A percentile compares a stretch with the other conserved stretches of the same genome.
Evolutionary conservation across 2,888 invertebrate species (phyloP).

Genomic region (Netelia fuscicornis): DNA sequence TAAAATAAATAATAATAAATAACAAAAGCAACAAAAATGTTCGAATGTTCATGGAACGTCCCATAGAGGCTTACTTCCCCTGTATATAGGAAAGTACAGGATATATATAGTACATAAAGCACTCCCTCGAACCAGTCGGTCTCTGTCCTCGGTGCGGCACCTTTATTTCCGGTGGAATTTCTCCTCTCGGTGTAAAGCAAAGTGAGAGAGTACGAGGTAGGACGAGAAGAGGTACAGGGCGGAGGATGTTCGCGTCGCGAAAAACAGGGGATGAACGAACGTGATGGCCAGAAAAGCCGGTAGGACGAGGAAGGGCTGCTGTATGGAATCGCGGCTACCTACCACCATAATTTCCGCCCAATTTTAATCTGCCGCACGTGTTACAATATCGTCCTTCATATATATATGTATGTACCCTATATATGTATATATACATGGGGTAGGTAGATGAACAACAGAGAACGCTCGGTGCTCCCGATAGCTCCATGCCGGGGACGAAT

Average conservation of each 20-base stretch:
- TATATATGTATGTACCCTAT: background rate
- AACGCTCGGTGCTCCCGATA: conserved; percentile 15
- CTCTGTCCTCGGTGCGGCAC: conserved; percentile 42
- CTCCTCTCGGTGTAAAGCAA: conserved; percentile 54
- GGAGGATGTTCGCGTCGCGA: conserved; percentile 15
- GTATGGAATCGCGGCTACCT: conserved; percentile 62
- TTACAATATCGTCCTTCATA: conserved; percentile 45
- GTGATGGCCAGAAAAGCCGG: background rate
- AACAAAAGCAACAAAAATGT: background rate
- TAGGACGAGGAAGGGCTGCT: conserved; percentile 38
- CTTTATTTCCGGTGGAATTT: conserved; percentile 67
- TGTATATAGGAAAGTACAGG: background rate
- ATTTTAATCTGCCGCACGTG: conserved; percentile 75
- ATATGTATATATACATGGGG: background rate
- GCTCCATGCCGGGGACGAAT: conserved; percentile 46
- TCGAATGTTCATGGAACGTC: conserved; percentile 2
- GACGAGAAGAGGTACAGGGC: background rate
- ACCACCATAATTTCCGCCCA: conserved; percentile 75
- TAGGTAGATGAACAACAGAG: conserved; percentile 29
- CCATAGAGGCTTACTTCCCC: background rate
- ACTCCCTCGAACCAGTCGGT: conserved; percentile 22
- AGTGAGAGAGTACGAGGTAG: background rate
- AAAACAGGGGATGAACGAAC: conserved; percentile 21
- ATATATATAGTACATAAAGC: conserved; percentile 17
- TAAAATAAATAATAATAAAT: too few species aligned